Base-by-base conservation (phyloP, 2,797 vertebrate species). In the Schizopygopsis malacanthus region DNA sequence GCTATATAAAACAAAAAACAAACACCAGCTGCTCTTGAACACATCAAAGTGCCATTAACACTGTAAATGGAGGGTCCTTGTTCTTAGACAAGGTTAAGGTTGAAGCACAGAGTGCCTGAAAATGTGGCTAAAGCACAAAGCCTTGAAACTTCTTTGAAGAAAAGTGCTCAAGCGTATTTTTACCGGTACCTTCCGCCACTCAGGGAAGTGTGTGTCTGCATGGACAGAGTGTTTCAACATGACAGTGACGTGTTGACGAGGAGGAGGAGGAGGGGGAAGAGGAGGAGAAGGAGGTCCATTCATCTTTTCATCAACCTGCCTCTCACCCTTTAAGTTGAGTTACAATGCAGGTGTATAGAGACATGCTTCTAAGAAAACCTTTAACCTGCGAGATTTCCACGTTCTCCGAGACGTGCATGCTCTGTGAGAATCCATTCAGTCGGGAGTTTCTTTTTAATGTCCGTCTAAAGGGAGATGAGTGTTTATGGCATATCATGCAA, bases 281-380 rank as follows among this genome's bases (percentile, higher is more conserved):
- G 41, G 41, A 9, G 41, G 41, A 9, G 28, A 28, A 28, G 28
- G 28, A 28, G 11, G 85, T 54, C 37, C 73, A 77, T 56, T 79
- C 73, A 78, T 82, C 82, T 82, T 43, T 76, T 85, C 67, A 86
- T 76, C 70, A 50, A 45, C 69, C 33, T 67, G 61, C 47, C 61
- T 69, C 76, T 78, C 71, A 78, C 22, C 78, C 78, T 50, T 43
- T 69, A 25, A 67, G 18, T 52, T 54, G 52, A 50, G 61, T 13
- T 84, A 33, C 63, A 84, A 79, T 77, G 56, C 56, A 83, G 81
- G 28, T 56, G 22, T 28, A 25, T 43, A 25, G 28, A 69, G 82
- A 76, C 10, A 6, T 65, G 12, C 59, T 67, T 13, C 43, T 77
- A 43, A 7, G 2, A 52, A 76, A 7, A 54, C 43, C 72, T 84